Evolutionary conservation across 2,888 invertebrate species (phyloP).

Genomic region (Apomyelois bistriatella): DNA sequence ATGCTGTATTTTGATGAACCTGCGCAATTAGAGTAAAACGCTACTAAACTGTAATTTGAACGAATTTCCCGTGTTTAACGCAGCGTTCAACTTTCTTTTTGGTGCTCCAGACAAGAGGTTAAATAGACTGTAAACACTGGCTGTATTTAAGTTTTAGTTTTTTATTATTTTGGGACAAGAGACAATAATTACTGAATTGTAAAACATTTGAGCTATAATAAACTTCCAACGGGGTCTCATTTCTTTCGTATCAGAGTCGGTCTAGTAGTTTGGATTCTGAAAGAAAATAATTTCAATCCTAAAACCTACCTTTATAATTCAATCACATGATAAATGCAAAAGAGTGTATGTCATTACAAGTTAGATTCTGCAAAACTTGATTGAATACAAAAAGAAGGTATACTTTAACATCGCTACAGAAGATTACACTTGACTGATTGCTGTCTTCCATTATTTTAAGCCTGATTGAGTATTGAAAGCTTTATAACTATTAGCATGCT

Average conservation of each 20-base stretch:
- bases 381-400: not conserved
- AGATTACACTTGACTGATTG: too few species aligned
- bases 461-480: not conserved
- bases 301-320: too few species aligned
- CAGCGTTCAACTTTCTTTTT: conserved; percentile 71
- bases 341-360: too few species aligned
- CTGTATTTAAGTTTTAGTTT: conserved; percentile 21
- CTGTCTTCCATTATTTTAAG: too few species aligned
- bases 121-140: conserved; percentile 69
- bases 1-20: conserved; percentile 57
- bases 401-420: not conserved
- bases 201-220: too few species aligned
- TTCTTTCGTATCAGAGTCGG: too few species aligned
- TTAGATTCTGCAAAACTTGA: too few species aligned
- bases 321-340: too few species aligned
- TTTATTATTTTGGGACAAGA: not conserved
- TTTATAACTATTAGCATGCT: not conserved
- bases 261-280: too few species aligned
- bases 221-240: too few species aligned
- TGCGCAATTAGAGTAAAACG: conserved; percentile 72
- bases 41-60: conserved; percentile 66
- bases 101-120: conserved; percentile 47
- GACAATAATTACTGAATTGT: not conserved
- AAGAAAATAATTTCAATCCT: too few species aligned
- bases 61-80: conserved; percentile 68